Base-by-base conservation (phyloP, 2,113 vertebrate genomes). In the Caracal caracal region DNA sequence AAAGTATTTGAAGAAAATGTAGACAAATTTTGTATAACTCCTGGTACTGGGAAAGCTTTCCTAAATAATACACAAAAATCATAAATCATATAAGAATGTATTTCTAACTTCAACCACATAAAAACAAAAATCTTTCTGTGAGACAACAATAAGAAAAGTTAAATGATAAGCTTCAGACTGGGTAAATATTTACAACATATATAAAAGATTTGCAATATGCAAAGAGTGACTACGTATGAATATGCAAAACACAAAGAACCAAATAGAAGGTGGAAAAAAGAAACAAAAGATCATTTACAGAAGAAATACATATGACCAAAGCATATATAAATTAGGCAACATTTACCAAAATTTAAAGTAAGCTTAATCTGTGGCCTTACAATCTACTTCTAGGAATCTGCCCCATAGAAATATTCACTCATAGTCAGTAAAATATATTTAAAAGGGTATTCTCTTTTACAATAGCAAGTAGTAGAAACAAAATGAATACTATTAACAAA, bases 1-100 rank as follows among this genome's bases (percentile, higher is more conserved):
- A 80, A 94, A 43, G 10, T 90, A 59, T 87, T 94, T 90, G 9
- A 96, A 93, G 80, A 92, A 93, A 79, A 71, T 90, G n/a, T 40
- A 33, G 5, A 65, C 91, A 86, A 33, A 37, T 17, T 30, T 4
- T 65, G 65, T 73, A 56, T 89, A 90, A 71, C 59, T 85, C 26
- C 37, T 2, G 33, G 47, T 5, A 19, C 53, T 73, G 7, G 28
- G 49, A 96, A 93, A 81, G 3, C 33, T 89, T 96, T 85, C 43
- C 66, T 81, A 92, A 87, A 68, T 17, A 88, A 97, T 79, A 80
- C 12, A 37, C 9, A 51, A 89, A 96, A 80, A 35, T 89, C 28
- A n/a, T 19, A 47, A 86, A 63, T 92, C 19, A 82, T 86, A 47
- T 40, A 93, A 93, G 11, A 84, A 68, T 92, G 8, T 65, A 88